A percentile compares a stretch with the other conserved stretches of the same genome.
Conservation (phyloP, 92 coral and sea anemone genomes). For the Paragorgia papillata region DNA sequence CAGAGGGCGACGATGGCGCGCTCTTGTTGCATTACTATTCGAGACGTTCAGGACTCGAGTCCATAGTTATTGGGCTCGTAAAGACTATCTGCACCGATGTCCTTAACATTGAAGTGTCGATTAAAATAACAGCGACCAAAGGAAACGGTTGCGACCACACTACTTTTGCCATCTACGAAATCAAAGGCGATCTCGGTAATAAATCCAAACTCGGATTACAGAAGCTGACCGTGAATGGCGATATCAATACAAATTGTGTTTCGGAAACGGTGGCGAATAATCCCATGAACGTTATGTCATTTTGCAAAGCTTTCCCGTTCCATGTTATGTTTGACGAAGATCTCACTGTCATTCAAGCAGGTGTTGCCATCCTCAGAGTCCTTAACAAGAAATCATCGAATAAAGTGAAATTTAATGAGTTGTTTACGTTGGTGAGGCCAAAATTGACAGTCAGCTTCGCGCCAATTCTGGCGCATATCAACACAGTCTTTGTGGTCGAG, state of each 20-base stretch:
- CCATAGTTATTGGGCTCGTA: conserved; percentile 95
- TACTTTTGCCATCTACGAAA: conserved; percentile 80
- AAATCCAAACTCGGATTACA: conserved; percentile 89
- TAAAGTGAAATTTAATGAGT: conserved; percentile 70
- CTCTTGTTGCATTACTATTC: conserved; percentile 88
- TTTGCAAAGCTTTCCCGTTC: conserved; percentile 96
- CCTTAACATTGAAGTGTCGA: conserved; percentile 73
- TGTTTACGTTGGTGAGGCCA: conserved; percentile 83
- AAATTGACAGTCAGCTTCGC: conserved; percentile 76
- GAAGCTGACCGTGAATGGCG: conserved; percentile 20
- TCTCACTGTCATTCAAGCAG: conserved; percentile 82
- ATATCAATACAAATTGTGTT: conserved; percentile 31
- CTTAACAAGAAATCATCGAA: conserved; percentile 59
- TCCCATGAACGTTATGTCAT: conserved; percentile 75
- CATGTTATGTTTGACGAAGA: conserved; percentile 92
- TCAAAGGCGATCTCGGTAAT: conserved; percentile 58
- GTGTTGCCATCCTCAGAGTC: conserved; percentile 79
- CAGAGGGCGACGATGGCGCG: conserved; percentile 86
- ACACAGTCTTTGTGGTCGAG: conserved; percentile 86
- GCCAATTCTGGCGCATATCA: conserved; percentile 79
- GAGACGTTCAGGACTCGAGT: conserved; percentile 79
- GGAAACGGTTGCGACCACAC: conserved; percentile 71
- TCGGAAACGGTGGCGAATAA: conserved; percentile 31
- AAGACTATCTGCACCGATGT: conserved; percentile 90
- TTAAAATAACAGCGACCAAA: conserved; percentile 61